Conservation (phyloP, 2,797 vertebrate species). For the Sciurus carolinensis region DNA sequence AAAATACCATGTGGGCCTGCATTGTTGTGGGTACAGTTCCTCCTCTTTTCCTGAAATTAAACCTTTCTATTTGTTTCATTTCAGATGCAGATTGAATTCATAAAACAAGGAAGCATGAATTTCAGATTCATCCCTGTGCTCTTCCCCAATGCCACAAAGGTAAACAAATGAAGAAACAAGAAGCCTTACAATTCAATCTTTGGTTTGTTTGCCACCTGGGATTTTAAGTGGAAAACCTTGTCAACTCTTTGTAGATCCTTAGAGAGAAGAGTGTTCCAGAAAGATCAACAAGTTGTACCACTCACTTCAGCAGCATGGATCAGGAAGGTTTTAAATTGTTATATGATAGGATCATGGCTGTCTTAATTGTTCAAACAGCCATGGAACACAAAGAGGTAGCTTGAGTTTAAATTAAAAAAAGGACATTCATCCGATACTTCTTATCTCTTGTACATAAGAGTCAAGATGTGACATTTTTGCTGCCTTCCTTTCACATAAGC, state of each 20-base stretch:
- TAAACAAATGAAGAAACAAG: conserved; percentile 82
- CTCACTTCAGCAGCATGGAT: neutral
- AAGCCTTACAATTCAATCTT: conserved; percentile 56
- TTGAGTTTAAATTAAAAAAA: conserved; percentile 55
- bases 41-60: conserved; percentile 85
- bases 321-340: neutral
- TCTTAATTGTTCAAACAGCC: conserved; percentile 54
- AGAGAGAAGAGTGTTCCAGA: conserved; percentile 41
- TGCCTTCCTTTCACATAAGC: conserved; percentile 16
- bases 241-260: conserved; percentile 54
- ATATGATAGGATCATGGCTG: conserved; percentile 12
- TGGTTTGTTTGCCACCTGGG: conserved; percentile 70
- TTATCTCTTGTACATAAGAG: conserved; percentile 60
- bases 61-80: conserved; percentile 84
- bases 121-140: conserved; percentile 97
- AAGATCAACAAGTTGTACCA: conserved; percentile 51
- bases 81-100: conserved; percentile 98
- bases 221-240: conserved; percentile 76
- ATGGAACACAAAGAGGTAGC: conserved; percentile 20
- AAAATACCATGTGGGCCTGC: neutral
- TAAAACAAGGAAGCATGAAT: conserved; percentile 97
- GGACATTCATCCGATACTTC: conserved; percentile 62
- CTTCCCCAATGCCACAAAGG: conserved; percentile 95
- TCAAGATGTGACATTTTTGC: conserved; percentile 35
- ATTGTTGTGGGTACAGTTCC: neutral